Evolutionary conservation across 2,888 invertebrate species (phyloP).

Genomic region (Agrotis ipsilon): DNA sequence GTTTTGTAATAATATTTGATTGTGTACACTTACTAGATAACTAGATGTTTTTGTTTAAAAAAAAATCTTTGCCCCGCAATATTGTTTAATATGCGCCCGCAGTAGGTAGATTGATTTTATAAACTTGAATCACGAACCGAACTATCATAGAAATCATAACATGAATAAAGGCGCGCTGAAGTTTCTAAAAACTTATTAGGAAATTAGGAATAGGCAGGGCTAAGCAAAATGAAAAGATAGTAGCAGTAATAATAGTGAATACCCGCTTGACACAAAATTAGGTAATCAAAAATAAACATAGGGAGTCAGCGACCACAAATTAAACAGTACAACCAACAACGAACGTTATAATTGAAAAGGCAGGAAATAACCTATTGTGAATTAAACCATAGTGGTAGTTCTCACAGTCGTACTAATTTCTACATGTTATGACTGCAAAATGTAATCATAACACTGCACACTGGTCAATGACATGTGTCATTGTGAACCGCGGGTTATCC

Average conservation of each 20-base stretch:
- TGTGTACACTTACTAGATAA: no score
- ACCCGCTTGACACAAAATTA: constrained; percentile 14
- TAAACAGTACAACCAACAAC: constrained; percentile 19
- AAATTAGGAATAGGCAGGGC: no score
- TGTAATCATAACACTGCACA: constrained; percentile 62
- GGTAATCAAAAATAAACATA: constrained; percentile 26
- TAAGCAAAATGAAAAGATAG: constrained; percentile 15
- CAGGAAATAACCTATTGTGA: constrained; percentile 61
- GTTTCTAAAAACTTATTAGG: no score
- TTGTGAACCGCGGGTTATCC: constrained; percentile 38
- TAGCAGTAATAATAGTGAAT: background rate
- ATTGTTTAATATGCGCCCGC: no score
- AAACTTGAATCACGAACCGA: no score
- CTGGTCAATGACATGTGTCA: constrained; percentile 53
- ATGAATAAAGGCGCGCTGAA: no score
- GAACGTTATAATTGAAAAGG: constrained; percentile 54
- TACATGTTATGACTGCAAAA: constrained; percentile 48
- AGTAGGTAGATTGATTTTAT: no score
- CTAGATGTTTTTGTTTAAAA: no score
- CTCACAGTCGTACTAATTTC: constrained; percentile 55
- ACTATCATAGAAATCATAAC: no score
- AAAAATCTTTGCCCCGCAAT: no score
- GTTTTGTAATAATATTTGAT: no score
- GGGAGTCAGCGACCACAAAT: constrained; percentile 31
- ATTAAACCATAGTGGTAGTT: constrained; percentile 51